Base-by-base conservation (phyloP, 2,888 invertebrate species). In the Cephonodes hylas region DNA sequence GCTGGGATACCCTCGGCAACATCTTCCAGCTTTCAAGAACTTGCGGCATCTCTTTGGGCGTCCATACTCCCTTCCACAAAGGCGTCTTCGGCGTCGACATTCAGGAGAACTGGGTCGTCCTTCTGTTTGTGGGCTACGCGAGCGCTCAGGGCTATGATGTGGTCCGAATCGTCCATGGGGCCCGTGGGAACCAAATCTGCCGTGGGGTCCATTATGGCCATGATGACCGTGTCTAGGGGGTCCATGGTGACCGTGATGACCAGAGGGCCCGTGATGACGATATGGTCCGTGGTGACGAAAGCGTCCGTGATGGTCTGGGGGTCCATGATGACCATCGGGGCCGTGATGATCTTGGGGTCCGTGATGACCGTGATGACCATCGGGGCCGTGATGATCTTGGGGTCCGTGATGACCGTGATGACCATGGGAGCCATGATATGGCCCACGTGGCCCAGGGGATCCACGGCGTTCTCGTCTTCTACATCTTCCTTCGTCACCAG, bases 151-250 rank as follows among this genome's bases (percentile, higher is more conserved):
- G 44, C 44, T 8, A 18, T 10, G 44, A 31, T 8, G 25, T 18
- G 59, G 20, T 13, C n/a, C 38, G 1, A 1, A 15, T 13, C 22
- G 27, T 20, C 45, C 66, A 38, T 45, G 46, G 20, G 38, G 42
- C 0, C 63, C 59, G 22, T 20, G 67, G 23, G 61, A 60, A n/a
- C 66, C 65, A 15, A 57, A 59, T 18, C 23, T 15, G 20, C 53
- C 60, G 44, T 63, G 63, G 44, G 57, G 60, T 2, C 60, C 62
- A 48, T 64, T 62, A n/a, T 64, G 63, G 13, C 59, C 60, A 10
- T 59, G 66, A 22, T 58, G 56, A 15, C 63, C 46, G n/a, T 46
- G 63, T 10, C 63, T 56, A 13, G 45, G 63, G 13, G 61, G 59
- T 57, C 64, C 64, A 59, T 64, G 64, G 8, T 10, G 42, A 3